Conservation (phyloP, 2,797 vertebrate species). For the Brachyrhaphis roseni region DNA sequence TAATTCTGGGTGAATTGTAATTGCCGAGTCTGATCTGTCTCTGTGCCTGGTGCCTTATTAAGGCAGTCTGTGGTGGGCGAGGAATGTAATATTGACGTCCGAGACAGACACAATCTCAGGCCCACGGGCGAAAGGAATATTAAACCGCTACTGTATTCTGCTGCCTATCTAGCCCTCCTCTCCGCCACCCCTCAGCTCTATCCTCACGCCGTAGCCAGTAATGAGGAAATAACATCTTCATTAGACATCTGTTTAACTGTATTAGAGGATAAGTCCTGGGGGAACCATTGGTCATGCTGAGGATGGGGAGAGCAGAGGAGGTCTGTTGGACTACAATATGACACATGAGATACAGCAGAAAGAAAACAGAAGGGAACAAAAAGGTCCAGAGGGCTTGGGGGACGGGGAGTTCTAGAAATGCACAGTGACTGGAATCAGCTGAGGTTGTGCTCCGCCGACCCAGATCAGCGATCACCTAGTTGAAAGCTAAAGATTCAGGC, state of each 20-base stretch:
- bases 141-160: conserved; percentile 81
- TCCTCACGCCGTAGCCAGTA: conserved; percentile 80
- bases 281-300: conserved; percentile 84
- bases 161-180: conserved; percentile 74
- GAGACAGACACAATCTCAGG: conserved; percentile 85
- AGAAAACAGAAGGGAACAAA: conserved; percentile 41
- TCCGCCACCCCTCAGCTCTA: conserved; percentile 64
- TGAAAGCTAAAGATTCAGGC: background rate
- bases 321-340: conserved; percentile 74
- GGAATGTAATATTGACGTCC: conserved; percentile 86
- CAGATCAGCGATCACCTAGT: background rate
- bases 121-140: conserved; percentile 84
- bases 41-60: conserved; percentile 82
- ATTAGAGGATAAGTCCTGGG: conserved; percentile 82
- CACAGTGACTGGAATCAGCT: background rate
- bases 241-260: conserved; percentile 87
- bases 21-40: conserved; percentile 82
- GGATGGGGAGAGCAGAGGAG: conserved; percentile 60
- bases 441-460: background rate
- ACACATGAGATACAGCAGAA: conserved; percentile 59
- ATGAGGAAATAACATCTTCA: conserved; percentile 88
- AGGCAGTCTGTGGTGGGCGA: conserved; percentile 83
- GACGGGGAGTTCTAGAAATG: background rate
- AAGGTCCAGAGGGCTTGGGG: conserved; percentile 53
- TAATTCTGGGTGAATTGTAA: conserved; percentile 85